A percentile compares a stretch with the other conserved stretches of the same genome.
phyloP scores from a whole-genome alignment of 2,888 invertebrate genomes.

The Meiosimyza platycephala region DNA sequence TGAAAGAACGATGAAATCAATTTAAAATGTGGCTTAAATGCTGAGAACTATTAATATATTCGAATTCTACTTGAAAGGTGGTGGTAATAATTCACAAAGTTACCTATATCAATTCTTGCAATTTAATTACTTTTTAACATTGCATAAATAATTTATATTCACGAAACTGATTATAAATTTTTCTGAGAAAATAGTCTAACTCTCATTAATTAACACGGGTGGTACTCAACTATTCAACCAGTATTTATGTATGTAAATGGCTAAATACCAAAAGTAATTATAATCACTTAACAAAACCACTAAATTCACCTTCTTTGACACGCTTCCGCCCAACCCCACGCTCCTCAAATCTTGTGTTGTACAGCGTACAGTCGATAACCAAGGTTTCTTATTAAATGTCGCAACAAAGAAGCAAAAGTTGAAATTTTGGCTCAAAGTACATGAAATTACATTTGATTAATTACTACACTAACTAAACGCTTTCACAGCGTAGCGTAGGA shows the following conservation, averaged over 20 bases:
- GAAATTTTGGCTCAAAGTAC: slow-evolving; percentile 11
- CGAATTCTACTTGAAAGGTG: too few species aligned
- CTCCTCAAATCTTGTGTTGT: too few species aligned
- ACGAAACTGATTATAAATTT: too few species aligned
- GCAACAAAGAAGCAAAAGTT: neutral
- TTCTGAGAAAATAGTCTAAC: too few species aligned
- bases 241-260: slow-evolving; percentile 17
- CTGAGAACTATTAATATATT: too few species aligned
- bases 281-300: slow-evolving; percentile 37
- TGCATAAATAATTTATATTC: too few species aligned
- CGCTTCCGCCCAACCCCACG: neutral
- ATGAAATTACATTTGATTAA: slow-evolving; percentile 39
- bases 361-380: neutral
- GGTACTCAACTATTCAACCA: neutral
- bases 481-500: neutral
- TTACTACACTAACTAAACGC: slow-evolving; percentile 25
- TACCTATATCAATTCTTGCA: too few species aligned
- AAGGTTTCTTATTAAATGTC: slow-evolving; percentile 25
- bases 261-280: slow-evolving; percentile 36
- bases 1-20: too few species aligned
- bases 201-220: slow-evolving; percentile 24
- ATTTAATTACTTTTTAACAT: too few species aligned
- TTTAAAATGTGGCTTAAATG: too few species aligned
- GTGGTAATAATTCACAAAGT: too few species aligned
- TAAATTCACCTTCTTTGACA: slow-evolving; percentile 31